phyloP scores from a whole-genome alignment of 2,113 vertebrate genomes.

The Spizaetus ornatus region DNA sequence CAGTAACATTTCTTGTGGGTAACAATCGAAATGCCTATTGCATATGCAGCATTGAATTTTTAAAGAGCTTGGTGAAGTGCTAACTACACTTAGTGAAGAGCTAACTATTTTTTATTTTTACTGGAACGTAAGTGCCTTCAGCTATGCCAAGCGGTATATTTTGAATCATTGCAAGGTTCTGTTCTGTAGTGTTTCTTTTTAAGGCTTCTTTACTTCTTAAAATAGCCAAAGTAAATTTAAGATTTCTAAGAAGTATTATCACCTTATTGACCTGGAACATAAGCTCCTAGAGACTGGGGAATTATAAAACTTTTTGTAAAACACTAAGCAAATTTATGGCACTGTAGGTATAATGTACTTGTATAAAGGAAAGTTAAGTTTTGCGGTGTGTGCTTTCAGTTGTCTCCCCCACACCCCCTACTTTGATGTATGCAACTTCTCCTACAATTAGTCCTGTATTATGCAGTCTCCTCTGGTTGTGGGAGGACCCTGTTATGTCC shows the following conservation, averaged over 20 bases:
- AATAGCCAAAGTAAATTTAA: background rate
- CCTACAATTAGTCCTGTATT: background rate
- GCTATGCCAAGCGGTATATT: background rate
- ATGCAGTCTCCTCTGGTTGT: background rate
- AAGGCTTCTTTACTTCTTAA: constrained; percentile 1
- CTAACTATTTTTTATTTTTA: background rate
- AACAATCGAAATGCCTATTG: background rate
- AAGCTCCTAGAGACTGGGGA: background rate
- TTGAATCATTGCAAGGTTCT: background rate
- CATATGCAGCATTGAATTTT: background rate
- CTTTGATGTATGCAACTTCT: background rate
- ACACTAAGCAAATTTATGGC: background rate
- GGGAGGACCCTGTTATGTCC: background rate
- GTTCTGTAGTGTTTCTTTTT: background rate
- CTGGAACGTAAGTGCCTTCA: background rate
- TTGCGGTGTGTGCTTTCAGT: background rate
- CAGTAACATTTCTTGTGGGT: background rate
- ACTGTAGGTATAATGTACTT: background rate
- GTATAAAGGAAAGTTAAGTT: background rate
- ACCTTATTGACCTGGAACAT: background rate
- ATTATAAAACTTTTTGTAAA: background rate
- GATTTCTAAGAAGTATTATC: background rate
- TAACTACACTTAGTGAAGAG: background rate
- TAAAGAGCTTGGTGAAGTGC: background rate
- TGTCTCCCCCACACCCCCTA: background rate